These are phyloP conservation scores for Butastur rufipennis DNA, from an alignment of 2,113 vertebrate species.

Conservation along the genomic window DNA sequence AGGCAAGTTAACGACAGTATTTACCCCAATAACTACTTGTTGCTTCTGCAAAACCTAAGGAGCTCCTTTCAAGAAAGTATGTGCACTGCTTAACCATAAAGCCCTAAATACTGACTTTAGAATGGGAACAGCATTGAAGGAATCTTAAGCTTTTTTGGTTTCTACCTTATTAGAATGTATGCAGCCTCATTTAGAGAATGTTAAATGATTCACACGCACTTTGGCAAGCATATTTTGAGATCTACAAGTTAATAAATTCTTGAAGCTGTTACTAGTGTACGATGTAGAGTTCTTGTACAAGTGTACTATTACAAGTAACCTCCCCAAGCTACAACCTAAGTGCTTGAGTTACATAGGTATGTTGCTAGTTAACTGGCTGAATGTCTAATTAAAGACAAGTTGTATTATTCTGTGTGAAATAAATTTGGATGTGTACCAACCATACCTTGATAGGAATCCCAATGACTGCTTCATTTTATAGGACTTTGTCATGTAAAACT, in stretches of 20 bases:
- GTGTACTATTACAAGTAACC: background rate
- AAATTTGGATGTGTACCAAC: background rate
- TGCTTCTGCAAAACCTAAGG: background rate
- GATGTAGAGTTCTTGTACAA: background rate
- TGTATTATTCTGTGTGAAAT: background rate
- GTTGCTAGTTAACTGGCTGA: background rate
- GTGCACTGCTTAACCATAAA: background rate
- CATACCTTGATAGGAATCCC: background rate
- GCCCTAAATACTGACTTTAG: background rate
- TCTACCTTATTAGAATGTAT: background rate
- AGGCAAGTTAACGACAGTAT: background rate
- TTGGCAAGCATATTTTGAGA: background rate
- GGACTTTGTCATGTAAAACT: background rate
- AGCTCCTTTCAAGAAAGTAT: background rate
- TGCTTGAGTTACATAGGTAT: background rate
- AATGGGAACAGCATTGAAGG: background rate
- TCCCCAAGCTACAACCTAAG: background rate
- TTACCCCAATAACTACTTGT: background rate
- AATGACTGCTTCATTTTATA: background rate
- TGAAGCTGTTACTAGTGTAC: background rate
- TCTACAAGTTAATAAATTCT: background rate
- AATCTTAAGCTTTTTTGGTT: background rate
- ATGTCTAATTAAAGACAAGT: background rate
- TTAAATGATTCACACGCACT: fast-evolving
- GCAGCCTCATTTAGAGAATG: background rate